Evolutionary conservation across 1,140 invertebrate genomes (phyloP).

Genomic region (Euschistus heros): DNA sequence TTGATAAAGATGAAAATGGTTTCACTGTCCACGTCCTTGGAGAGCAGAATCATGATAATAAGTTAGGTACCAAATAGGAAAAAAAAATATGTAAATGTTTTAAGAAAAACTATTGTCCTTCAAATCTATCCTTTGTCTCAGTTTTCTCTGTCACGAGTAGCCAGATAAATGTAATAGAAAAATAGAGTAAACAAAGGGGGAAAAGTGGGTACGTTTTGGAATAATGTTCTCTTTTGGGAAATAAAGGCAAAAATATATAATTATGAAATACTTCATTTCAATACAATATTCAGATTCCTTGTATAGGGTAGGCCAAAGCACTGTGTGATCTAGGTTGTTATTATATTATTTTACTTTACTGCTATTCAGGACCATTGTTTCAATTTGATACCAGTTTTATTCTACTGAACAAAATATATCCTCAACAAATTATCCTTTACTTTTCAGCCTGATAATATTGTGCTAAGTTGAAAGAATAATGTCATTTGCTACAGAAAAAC

Average conservation of each 20-base stretch:
- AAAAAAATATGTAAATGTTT: neutral
- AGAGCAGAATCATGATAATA: constrained; percentile 13
- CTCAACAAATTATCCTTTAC: no score
- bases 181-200: neutral
- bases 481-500: no score
- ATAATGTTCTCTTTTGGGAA: constrained; percentile 8
- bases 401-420: no score
- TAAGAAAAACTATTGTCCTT: neutral
- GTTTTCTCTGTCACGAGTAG: neutral
- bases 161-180: neutral
- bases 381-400: no score
- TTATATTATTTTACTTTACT: no score
- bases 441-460: no score
- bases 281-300: constrained; percentile 7
- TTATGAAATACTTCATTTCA: constrained; percentile 12
- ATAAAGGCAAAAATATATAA: constrained; percentile 6
- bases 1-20: neutral
- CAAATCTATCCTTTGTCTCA: neutral
- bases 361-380: no score
- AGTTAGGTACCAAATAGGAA: constrained; percentile 1
- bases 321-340: no score
- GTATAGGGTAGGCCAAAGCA: constrained; percentile 5
- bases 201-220: constrained; percentile 15
- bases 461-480: no score
- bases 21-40: neutral